phyloP scores from a whole-genome alignment of 1,140 invertebrate species.

The Mactra quadrangularis region DNA sequence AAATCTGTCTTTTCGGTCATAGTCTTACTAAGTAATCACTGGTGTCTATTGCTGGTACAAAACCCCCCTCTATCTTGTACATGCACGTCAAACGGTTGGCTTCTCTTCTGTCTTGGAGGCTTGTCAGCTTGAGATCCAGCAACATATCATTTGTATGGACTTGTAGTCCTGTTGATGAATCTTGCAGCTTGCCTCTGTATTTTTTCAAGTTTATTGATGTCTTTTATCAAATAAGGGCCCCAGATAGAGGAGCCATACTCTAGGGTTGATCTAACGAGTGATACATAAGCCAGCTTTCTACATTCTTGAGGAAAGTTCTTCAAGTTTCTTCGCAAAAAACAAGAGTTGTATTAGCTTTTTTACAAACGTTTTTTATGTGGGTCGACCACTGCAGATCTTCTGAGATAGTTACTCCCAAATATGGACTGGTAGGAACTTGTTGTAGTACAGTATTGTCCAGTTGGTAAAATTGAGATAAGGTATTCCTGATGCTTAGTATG shows the following conservation, averaged over 20 bases:
- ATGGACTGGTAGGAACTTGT: slow-evolving; percentile 16
- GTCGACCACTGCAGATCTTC: neutral
- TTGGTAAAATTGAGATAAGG: neutral
- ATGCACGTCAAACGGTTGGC: too few relatives aligned
- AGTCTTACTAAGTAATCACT: too few relatives aligned
- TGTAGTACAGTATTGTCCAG: neutral
- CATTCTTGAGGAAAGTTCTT: neutral
- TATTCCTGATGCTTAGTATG: neutral
- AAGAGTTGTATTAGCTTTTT: slow-evolving; percentile 5
- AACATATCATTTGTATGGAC: neutral
- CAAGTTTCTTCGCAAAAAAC: slow-evolving; percentile 33
- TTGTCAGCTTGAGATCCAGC: neutral
- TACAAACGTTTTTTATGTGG: slow-evolving; percentile 29
- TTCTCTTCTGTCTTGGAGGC: slow-evolving; percentile 10
- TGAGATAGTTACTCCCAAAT: slow-evolving; percentile 4
- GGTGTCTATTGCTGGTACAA: too few relatives aligned
- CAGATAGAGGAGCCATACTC: slow-evolving; percentile 1
- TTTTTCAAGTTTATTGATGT: neutral
- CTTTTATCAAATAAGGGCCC: neutral
- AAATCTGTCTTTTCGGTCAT: too few relatives aligned
- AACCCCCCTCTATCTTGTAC: too few relatives aligned
- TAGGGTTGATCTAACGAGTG: slow-evolving; percentile 14
- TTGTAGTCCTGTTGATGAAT: slow-evolving; percentile 8
- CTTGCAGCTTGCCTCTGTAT: slow-evolving; percentile 5
- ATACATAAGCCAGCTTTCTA: slow-evolving; percentile 1